A percentile compares a stretch with the other conserved stretches of the same genome.
phyloP scores from a whole-genome alignment of 2,113 vertebrate species.

The Notothenia coriiceps region DNA sequence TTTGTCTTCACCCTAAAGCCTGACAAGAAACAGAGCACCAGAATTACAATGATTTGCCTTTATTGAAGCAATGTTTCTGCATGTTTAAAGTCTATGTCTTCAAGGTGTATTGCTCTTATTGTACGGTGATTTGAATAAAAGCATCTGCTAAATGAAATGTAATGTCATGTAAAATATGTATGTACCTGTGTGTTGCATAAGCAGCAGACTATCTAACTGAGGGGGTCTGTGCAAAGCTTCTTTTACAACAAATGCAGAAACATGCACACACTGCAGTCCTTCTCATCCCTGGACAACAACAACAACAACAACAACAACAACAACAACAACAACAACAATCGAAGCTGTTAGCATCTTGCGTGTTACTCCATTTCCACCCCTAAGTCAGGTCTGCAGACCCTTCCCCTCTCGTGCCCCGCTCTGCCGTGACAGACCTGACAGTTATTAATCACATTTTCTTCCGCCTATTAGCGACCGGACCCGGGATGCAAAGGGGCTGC shows the following conservation, averaged over 20 bases:
- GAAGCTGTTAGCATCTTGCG: constrained; percentile 74
- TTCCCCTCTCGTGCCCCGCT: constrained; percentile 50
- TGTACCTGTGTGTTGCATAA: background rate
- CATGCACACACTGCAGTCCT: background rate
- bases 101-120: too few relatives aligned
- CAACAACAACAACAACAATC: constrained; percentile 58
- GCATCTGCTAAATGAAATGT: background rate
- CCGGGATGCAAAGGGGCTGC: constrained; percentile 48
- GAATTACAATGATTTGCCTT: too few relatives aligned
- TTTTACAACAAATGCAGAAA: background rate
- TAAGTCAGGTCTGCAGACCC: constrained; percentile 22
- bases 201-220: background rate
- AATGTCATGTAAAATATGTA: too few relatives aligned
- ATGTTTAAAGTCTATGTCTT: too few relatives aligned
- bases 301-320: constrained; percentile 14
- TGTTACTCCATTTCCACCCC: constrained; percentile 70
- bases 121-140: too few relatives aligned
- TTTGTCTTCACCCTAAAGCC: too few relatives aligned
- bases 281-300: background rate
- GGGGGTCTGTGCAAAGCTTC: background rate
- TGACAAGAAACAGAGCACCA: too few relatives aligned
- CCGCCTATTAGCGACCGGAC: constrained; percentile 69
- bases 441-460: constrained; percentile 82
- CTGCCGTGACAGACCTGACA: constrained; percentile 78
- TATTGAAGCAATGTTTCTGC: too few relatives aligned